Evolutionary conservation across 2,113 vertebrate species (phyloP).

Genomic region (Pachyramphus minor): DNA sequence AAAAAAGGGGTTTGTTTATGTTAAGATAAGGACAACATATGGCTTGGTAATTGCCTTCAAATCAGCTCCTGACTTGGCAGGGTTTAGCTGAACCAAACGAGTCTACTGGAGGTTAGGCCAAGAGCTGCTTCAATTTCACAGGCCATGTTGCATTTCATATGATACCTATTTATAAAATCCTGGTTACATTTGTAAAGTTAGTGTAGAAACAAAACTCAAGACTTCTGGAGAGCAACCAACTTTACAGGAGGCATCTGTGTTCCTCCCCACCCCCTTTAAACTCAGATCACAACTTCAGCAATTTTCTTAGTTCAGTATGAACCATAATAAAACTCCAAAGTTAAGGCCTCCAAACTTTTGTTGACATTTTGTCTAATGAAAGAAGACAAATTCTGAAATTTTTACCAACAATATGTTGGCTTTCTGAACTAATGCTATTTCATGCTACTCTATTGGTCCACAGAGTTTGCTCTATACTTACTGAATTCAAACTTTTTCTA

Average conservation of each 20-base stretch:
- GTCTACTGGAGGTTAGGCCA: slow-evolving; percentile 6
- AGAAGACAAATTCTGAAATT: background rate
- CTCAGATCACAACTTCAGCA: background rate
- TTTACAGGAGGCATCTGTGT: slow-evolving; percentile 1
- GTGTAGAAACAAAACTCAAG: slow-evolving; percentile 44
- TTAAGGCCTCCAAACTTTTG: background rate
- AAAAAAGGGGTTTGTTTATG: background rate
- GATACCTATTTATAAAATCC: slow-evolving; percentile 46
- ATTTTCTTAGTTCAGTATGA: background rate
- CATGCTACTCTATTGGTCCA: background rate
- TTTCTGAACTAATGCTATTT: background rate
- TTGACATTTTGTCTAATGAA: background rate
- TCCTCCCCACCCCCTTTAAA: background rate
- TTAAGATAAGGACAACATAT: slow-evolving; percentile 5
- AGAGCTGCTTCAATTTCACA: slow-evolving; percentile 35
- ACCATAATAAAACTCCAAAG: background rate
- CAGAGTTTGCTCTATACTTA: background rate
- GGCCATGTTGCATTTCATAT: background rate
- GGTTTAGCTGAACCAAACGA: slow-evolving; percentile 33
- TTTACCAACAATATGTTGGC: background rate
- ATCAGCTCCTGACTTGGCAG: slow-evolving; percentile 34
- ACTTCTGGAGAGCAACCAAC: slow-evolving; percentile 15
- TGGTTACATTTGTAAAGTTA: background rate
- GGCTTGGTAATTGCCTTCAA: slow-evolving; percentile 31
- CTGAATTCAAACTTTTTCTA: background rate